phyloP scores from a whole-genome alignment of 1,140 invertebrate species.

The Aethina tumida region DNA sequence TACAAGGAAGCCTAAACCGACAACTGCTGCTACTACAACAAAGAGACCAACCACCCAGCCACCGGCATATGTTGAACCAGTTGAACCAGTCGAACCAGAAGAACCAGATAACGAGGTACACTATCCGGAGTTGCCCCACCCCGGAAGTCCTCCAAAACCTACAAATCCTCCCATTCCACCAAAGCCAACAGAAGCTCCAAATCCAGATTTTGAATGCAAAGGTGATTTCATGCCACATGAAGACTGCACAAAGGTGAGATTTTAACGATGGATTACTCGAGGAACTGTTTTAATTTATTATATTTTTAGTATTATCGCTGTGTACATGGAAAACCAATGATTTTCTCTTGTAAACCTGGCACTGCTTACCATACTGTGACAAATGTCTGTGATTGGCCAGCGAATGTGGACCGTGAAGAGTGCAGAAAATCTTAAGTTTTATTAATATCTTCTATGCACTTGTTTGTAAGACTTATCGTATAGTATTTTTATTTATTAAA shows the following conservation, averaged over 20 bases:
- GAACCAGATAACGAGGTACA: slow-evolving; percentile 24
- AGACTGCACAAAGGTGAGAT: slow-evolving; percentile 48
- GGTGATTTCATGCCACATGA: slow-evolving; percentile 56
- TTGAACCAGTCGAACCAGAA: slow-evolving; percentile 19
- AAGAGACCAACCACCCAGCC: slow-evolving; percentile 7
- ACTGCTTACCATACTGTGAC: slow-evolving; percentile 61
- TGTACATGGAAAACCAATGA: slow-evolving; percentile 60
- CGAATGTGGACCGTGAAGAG: slow-evolving; percentile 52
- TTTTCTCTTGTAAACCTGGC: slow-evolving; percentile 58
- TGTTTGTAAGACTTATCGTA: too few species aligned
- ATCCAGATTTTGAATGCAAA: slow-evolving; percentile 16
- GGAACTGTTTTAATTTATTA: slow-evolving; percentile 9
- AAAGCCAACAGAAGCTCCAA: slow-evolving; percentile 3
- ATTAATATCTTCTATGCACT: too few species aligned
- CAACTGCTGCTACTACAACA: slow-evolving; percentile 16
- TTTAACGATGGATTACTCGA: slow-evolving; percentile 11
- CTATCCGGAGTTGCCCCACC: slow-evolving; percentile 25
- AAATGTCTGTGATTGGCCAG: slow-evolving; percentile 70
- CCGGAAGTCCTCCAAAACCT: slow-evolving; percentile 13
- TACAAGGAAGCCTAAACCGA: slow-evolving; percentile 28
- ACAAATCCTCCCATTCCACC: slow-evolving; percentile 5
- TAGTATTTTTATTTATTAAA: too few species aligned
- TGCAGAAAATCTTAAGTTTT: slow-evolving; percentile 34
- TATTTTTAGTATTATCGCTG: slow-evolving; percentile 65
- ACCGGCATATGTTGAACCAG: too few species aligned